Conservation (phyloP, 2,888 invertebrate species). For the Keiferia lycopersicella region DNA sequence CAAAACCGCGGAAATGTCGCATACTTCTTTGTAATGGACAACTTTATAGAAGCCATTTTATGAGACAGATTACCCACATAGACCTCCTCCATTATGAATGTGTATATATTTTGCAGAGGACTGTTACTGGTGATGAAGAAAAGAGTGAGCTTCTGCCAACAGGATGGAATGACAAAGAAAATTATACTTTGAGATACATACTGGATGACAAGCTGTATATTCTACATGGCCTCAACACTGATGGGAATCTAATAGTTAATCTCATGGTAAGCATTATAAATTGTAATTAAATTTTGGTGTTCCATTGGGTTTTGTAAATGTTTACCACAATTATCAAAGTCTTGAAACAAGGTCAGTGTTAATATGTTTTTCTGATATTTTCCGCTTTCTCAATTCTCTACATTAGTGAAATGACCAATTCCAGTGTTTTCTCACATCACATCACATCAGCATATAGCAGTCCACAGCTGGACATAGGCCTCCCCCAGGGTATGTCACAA, state of each 20-base stretch:
- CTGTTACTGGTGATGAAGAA: slow-evolving; percentile 80
- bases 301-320: neutral
- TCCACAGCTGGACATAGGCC: too few species aligned
- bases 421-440: too few species aligned
- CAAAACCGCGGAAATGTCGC: neutral
- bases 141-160: slow-evolving; percentile 86
- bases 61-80: neutral
- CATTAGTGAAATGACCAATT: too few species aligned
- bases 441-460: too few species aligned
- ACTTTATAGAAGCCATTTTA: neutral
- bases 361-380: too few species aligned
- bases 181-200: slow-evolving; percentile 88
- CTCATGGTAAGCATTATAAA: slow-evolving; percentile 74
- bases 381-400: too few species aligned
- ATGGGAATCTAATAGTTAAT: slow-evolving; percentile 84
- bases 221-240: slow-evolving; percentile 82
- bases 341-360: too few species aligned
- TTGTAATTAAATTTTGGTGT: neutral
- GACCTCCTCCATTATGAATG: neutral
- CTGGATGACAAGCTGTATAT: slow-evolving; percentile 84
- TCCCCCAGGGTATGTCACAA: too few species aligned
- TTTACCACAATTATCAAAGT: too few species aligned
- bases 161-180: slow-evolving; percentile 87
- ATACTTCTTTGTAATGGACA: neutral
- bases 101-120: slow-evolving; percentile 75